Percentiles rank a stretch among this genome's conserved stretches.
Conservation (phyloP, 1,140 invertebrate genomes). For the Diachasmimorpha longicaudata region DNA sequence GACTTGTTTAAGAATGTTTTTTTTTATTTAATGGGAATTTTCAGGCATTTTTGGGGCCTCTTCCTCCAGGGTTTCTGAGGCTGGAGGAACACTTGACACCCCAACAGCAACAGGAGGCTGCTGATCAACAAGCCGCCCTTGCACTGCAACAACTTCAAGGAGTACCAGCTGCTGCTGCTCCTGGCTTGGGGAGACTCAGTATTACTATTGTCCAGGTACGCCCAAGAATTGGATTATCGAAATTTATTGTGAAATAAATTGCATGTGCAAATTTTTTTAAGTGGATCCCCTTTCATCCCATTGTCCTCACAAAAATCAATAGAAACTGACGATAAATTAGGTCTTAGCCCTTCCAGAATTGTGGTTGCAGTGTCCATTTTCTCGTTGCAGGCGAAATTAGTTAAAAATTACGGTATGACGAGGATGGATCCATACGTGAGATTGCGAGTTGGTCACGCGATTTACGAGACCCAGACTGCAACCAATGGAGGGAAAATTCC, state of each 20-base stretch:
- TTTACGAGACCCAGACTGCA: conserved; percentile 95
- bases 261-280: no score
- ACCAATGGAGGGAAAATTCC: conserved; percentile 96
- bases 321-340: no score
- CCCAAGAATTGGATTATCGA: not conserved
- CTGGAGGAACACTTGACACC: conserved; percentile 62
- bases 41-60: conserved; percentile 78
- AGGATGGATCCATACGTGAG: conserved; percentile 97
- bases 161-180: conserved; percentile 65
- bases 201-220: conserved; percentile 81
- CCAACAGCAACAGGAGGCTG: conserved; percentile 73
- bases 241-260: no score
- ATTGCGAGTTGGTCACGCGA: conserved; percentile 86
- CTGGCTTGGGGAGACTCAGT: conserved; percentile 73
- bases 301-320: no score
- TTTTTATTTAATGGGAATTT: not conserved
- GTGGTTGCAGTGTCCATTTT: not conserved
- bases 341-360: not conserved
- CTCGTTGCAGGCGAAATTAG: conserved; percentile 77
- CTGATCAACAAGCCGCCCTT: conserved; percentile 81
- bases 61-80: conserved; percentile 83
- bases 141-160: conserved; percentile 74
- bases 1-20: no score
- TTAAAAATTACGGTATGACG: conserved; percentile 96
- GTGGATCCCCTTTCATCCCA: no score